phyloP scores from a whole-genome alignment of 1,140 invertebrate genomes.

The Drosophila repleta region DNA sequence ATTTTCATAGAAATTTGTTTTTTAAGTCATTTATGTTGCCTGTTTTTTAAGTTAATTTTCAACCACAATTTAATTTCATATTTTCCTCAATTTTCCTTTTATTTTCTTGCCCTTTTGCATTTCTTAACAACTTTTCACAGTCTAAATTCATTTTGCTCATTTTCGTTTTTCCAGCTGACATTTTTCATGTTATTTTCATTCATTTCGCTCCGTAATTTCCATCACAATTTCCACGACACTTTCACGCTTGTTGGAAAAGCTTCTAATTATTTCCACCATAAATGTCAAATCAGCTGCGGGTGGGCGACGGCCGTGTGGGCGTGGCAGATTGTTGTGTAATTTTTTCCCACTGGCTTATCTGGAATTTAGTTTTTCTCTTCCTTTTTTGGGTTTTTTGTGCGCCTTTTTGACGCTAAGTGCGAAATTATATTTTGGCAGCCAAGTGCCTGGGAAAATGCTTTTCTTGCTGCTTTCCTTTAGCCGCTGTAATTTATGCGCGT shows the following conservation, averaged over 20 bases:
- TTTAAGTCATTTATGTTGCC: not conserved
- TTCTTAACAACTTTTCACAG: not conserved
- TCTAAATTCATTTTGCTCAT: not conserved
- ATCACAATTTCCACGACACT: constrained; percentile 46
- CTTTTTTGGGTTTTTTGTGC: constrained; percentile 31
- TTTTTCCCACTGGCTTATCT: constrained; percentile 5
- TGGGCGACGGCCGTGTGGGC: constrained; percentile 21
- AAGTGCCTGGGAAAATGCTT: constrained; percentile 43
- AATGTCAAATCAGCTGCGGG: constrained; percentile 65
- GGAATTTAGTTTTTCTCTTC: not conserved
- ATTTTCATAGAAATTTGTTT: not conserved
- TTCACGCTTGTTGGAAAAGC: constrained; percentile 57
- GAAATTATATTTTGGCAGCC: constrained; percentile 59
- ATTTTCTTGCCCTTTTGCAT: not conserved
- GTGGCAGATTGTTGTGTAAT: constrained; percentile 28
- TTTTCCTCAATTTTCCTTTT: not conserved
- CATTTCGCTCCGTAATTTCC: constrained; percentile 36
- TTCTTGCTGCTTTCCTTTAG: constrained; percentile 33
- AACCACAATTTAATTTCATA: not conserved
- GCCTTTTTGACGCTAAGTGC: constrained; percentile 54
- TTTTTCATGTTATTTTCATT: constrained; percentile 11
- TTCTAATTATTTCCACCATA: constrained; percentile 76
- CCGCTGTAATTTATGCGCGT: constrained; percentile 72
- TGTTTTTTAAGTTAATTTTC: not conserved
- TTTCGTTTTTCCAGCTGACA: not conserved